Evolutionary conservation across 2,797 vertebrate genomes (phyloP).

Genomic region (Odontamblyopus lacepedii): DNA sequence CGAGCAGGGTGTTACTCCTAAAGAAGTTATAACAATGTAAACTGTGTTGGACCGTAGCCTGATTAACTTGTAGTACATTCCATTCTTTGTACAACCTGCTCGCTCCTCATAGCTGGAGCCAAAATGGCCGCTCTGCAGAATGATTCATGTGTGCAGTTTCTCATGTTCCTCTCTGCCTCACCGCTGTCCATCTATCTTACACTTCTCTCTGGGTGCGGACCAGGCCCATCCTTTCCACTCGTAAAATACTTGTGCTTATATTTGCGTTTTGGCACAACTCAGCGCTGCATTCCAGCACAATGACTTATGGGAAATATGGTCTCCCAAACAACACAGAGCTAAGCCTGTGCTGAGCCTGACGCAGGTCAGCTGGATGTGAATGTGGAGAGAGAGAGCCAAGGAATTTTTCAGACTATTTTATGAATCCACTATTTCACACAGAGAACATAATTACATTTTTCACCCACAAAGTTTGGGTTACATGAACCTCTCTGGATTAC

Average conservation of each 20-base stretch:
- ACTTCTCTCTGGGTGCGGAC: conserved; percentile 42
- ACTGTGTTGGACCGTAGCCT: background rate
- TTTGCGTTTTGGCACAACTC: conserved; percentile 73
- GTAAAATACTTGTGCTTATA: conserved; percentile 69
- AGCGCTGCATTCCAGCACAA: conserved; percentile 76
- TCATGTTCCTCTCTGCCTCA: conserved; percentile 3
- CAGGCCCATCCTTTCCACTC: conserved; percentile 75
- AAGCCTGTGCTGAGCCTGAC: conserved; percentile 33
- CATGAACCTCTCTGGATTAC: background rate
- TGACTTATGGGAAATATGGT: conserved; percentile 82
- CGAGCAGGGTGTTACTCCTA: background rate
- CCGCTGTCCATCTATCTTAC: conserved; percentile 22
- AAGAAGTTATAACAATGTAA: background rate
- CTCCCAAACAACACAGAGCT: conserved; percentile 59
- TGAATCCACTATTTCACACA: conserved; percentile 4
- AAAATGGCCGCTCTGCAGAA: conserved; percentile 8
- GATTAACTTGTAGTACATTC: background rate
- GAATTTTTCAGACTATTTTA: conserved; percentile 2
- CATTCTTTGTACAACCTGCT: background rate
- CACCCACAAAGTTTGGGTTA: background rate
- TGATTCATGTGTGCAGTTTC: conserved; percentile 16
- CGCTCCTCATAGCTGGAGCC: background rate
- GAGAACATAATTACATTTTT: background rate
- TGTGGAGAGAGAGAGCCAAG: conserved; percentile 13
- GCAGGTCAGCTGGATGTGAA: conserved; percentile 34